Percentiles rank a stretch among this genome's conserved stretches.
These are phyloP conservation scores for Opisthocomus hoazin DNA, from an alignment of 2,113 vertebrate genomes.

Conservation along the genomic window DNA sequence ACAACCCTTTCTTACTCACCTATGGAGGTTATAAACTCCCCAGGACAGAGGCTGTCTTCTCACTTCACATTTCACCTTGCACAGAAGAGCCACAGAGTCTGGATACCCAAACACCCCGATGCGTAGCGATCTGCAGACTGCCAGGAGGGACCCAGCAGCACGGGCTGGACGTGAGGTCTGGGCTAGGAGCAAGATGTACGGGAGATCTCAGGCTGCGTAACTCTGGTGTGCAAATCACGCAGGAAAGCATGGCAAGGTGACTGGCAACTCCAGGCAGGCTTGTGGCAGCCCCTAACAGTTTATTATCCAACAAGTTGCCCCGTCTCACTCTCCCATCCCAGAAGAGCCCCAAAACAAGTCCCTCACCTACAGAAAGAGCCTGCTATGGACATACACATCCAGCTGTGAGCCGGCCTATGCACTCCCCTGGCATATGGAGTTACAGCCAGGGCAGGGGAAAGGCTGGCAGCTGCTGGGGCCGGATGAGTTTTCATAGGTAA, in stretches of 20 bases:
- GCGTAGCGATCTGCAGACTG: neutral
- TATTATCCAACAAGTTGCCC: neutral
- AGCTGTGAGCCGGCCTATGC: neutral
- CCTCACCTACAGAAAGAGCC: neutral
- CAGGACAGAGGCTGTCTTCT: neutral
- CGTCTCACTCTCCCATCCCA: neutral
- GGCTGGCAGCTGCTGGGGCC: neutral
- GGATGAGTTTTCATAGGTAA: neutral
- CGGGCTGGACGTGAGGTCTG: neutral
- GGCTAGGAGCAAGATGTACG: neutral
- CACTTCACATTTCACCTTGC: neutral
- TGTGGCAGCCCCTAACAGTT: neutral
- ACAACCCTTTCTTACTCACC: neutral
- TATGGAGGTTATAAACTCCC: neutral
- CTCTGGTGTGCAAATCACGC: neutral
- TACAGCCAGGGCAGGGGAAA: neutral
- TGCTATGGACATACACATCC: neutral
- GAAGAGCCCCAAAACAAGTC: neutral
- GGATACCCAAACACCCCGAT: neutral
- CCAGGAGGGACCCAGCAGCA: neutral
- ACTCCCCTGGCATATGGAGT: no score
- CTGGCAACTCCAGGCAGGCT: neutral
- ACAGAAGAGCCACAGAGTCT: neutral
- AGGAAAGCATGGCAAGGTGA: neutral
- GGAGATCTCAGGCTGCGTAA: rapidly evolving